Evolutionary conservation across 2,797 vertebrate species (phyloP).

Genomic region (Australoheros facetus): DNA sequence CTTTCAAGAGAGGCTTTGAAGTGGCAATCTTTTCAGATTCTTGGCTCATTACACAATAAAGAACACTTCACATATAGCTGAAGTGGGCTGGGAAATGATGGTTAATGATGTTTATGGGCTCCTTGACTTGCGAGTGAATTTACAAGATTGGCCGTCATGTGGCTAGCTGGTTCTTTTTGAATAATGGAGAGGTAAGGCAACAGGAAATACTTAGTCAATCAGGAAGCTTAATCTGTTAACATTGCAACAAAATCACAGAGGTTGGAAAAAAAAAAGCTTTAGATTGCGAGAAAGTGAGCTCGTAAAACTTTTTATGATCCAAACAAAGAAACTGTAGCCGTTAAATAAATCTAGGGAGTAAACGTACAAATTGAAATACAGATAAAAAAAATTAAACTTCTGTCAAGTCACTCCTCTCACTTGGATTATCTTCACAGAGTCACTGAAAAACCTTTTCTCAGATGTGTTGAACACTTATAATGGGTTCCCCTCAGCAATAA

Average conservation of each 20-base stretch:
- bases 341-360: not conserved
- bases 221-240: slow-evolving; percentile 21
- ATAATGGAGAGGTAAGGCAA: slow-evolving; percentile 30
- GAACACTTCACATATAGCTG: slow-evolving; percentile 75
- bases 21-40: slow-evolving; percentile 81
- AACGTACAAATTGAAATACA: not conserved
- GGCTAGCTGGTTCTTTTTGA: slow-evolving; percentile 61
- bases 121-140: slow-evolving; percentile 66
- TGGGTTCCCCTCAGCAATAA: slow-evolving; percentile 29
- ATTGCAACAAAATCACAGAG: not conserved
- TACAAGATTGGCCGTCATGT: slow-evolving; percentile 65
- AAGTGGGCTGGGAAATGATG: slow-evolving; percentile 77
- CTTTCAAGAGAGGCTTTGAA: slow-evolving; percentile 80
- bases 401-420: not conserved
- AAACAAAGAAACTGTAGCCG: not conserved
- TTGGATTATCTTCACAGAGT: slow-evolving; percentile 15
- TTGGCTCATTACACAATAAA: slow-evolving; percentile 83
- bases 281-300: not conserved
- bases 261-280: not conserved
- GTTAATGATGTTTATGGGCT: slow-evolving; percentile 79
- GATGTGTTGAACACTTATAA: slow-evolving; percentile 30
- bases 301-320: not conserved
- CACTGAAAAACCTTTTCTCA: slow-evolving; percentile 14
- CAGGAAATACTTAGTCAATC: slow-evolving; percentile 28
- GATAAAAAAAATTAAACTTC: not conserved